Percentiles rank a stretch among this genome's conserved stretches.
phyloP scores from a whole-genome alignment of 2,113 vertebrate species.

The Pyrgilauda ruficollis region DNA sequence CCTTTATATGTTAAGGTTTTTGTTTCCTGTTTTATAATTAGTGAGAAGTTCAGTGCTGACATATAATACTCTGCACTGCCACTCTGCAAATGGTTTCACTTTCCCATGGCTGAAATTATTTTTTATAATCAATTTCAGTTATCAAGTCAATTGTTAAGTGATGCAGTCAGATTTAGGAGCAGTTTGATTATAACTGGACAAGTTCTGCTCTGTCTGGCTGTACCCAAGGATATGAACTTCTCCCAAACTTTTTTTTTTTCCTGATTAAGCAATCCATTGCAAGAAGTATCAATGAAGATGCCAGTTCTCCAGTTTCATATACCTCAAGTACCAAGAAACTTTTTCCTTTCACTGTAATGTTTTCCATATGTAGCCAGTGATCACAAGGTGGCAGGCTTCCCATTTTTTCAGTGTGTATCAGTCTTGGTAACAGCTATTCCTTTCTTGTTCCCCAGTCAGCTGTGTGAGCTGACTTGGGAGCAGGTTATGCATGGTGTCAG shows the following conservation, averaged over 20 bases:
- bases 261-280: not conserved
- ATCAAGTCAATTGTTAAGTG: not conserved
- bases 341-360: not conserved
- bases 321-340: not conserved
- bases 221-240: not conserved
- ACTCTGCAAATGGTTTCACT: not conserved
- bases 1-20: not conserved
- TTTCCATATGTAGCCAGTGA: not conserved
- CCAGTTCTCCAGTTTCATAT: not conserved
- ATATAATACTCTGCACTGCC: not conserved
- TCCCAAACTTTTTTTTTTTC: not conserved
- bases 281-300: not conserved
- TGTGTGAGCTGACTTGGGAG: not conserved
- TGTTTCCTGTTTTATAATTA: not conserved
- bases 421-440: not conserved
- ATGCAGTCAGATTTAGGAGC: not conserved
- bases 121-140: not conserved
- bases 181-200: not conserved
- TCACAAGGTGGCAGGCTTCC: slow-evolving; percentile 44
- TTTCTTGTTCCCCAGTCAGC: not conserved
- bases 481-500: not conserved
- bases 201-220: not conserved
- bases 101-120: not conserved
- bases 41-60: not conserved
- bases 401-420: not conserved